Percentiles rank a stretch among this genome's conserved stretches.
Evolutionary conservation across 2,888 invertebrate species (phyloP).

Genomic region (Hypolimnas misippus): DNA sequence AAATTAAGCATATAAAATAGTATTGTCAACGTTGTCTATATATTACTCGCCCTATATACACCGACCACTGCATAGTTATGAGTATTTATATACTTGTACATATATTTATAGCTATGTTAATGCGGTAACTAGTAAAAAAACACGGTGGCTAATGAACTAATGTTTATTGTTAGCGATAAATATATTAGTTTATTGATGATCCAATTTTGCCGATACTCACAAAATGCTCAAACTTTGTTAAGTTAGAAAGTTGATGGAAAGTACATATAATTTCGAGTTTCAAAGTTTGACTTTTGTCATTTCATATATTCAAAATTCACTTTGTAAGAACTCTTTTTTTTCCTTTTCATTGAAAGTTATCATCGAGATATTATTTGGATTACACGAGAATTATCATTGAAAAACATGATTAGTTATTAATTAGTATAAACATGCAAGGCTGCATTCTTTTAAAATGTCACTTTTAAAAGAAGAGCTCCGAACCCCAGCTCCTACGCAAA

Average conservation of each 20-base stretch:
- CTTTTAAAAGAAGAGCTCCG: conserved; percentile 79
- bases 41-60: conserved; percentile 78
- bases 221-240: conserved; percentile 77
- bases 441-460: conserved; percentile 73
- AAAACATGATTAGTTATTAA: conserved; percentile 11
- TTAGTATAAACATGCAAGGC: conserved; percentile 53
- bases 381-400: conserved; percentile 2
- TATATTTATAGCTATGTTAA: conserved; percentile 50
- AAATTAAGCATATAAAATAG: conserved; percentile 72
- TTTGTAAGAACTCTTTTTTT: not conserved
- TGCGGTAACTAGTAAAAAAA: conserved; percentile 56
- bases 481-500: conserved; percentile 64
- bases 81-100: conserved; percentile 59
- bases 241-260: conserved; percentile 44
- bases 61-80: conserved; percentile 60
- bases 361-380: not conserved
- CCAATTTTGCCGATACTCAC: conserved; percentile 52
- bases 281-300: conserved; percentile 79
- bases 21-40: conserved; percentile 78
- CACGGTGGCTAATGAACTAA: conserved; percentile 33
- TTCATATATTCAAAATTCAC: not conserved
- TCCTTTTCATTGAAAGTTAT: not conserved
- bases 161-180: conserved; percentile 48
- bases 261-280: conserved; percentile 45
- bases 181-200: conserved; percentile 25